Evolutionary conservation across 2,888 invertebrate species (phyloP).

Genomic region (Trachelus iudaicus): DNA sequence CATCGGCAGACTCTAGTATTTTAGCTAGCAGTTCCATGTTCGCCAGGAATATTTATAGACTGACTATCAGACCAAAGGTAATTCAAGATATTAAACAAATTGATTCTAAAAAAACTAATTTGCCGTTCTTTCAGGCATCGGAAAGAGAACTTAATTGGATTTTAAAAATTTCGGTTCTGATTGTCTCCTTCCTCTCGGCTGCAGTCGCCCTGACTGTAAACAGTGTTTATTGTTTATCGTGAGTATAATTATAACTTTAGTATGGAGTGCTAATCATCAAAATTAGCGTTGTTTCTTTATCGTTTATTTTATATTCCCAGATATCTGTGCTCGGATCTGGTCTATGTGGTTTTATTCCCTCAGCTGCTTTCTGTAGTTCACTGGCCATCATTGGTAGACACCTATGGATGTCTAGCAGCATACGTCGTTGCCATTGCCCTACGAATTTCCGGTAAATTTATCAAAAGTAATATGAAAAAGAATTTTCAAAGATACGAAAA

Average conservation of each 20-base stretch:
- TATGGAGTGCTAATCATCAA: not conserved
- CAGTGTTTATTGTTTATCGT: conserved; percentile 72
- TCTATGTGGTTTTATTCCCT: conserved; percentile 79
- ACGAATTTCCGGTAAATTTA: conserved; percentile 64
- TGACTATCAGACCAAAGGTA: conserved; percentile 74
- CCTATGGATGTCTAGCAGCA: conserved; percentile 74
- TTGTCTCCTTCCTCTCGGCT: conserved; percentile 72
- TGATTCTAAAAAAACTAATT: not conserved
- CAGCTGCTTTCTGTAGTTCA: conserved; percentile 77
- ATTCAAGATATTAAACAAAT: conserved; percentile 15
- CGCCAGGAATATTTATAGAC: conserved; percentile 77
- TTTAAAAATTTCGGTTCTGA: conserved; percentile 73
- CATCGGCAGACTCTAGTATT: conserved; percentile 79
- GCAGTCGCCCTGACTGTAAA: conserved; percentile 75
- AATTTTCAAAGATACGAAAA: not conserved
- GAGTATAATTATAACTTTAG: conserved; percentile 38
- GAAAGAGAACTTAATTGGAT: conserved; percentile 77
- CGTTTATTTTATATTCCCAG: conserved; percentile 46
- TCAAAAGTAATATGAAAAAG: not conserved
- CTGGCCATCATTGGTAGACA: conserved; percentile 73
- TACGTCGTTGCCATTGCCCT: conserved; percentile 68
- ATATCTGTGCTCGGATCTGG: conserved; percentile 76
- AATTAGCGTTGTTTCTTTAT: not conserved
- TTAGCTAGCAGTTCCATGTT: conserved; percentile 80
- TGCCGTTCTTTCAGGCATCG: conserved; percentile 68